phyloP scores from a whole-genome alignment of 2,888 invertebrate species.

The Lamellibrachia satsuma region DNA sequence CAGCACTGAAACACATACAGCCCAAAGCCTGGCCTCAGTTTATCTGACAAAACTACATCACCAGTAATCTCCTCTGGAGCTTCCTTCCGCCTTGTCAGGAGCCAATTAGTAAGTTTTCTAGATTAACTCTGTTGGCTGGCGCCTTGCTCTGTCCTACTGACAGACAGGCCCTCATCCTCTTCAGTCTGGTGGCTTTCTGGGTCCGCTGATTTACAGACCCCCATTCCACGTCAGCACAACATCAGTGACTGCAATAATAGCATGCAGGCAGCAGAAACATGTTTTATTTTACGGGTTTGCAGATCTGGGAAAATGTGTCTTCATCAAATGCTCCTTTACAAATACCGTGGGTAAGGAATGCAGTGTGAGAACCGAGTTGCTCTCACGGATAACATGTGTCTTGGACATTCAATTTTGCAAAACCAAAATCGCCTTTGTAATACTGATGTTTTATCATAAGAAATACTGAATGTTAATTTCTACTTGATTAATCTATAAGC shows the following conservation, averaged over 20 bases:
- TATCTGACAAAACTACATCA: slow-evolving; percentile 11
- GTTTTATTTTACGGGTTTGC: not conserved
- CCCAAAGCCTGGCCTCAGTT: not conserved
- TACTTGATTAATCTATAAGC: not conserved
- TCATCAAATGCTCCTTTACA: not conserved
- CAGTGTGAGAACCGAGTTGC: not conserved
- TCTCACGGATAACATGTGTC: not conserved
- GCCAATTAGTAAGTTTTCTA: slow-evolving; percentile 1
- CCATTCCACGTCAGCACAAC: not conserved
- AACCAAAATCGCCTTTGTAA: not conserved
- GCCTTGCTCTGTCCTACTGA: not conserved
- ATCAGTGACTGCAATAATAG: not conserved
- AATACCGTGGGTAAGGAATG: not conserved
- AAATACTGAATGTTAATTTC: not conserved
- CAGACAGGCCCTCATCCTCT: not conserved
- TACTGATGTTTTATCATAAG: not conserved
- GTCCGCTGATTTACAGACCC: slow-evolving; percentile 6
- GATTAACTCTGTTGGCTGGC: not conserved
- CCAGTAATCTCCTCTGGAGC: not conserved
- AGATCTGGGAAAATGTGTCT: not conserved
- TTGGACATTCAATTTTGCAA: not conserved
- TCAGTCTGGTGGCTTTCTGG: not conserved
- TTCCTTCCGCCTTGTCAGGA: not conserved
- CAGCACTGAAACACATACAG: not conserved
- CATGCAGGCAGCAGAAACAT: not conserved